These are phyloP conservation scores for Himalopsyche anomala DNA, from an alignment of 2,888 invertebrate species.

Conservation along the genomic window DNA sequence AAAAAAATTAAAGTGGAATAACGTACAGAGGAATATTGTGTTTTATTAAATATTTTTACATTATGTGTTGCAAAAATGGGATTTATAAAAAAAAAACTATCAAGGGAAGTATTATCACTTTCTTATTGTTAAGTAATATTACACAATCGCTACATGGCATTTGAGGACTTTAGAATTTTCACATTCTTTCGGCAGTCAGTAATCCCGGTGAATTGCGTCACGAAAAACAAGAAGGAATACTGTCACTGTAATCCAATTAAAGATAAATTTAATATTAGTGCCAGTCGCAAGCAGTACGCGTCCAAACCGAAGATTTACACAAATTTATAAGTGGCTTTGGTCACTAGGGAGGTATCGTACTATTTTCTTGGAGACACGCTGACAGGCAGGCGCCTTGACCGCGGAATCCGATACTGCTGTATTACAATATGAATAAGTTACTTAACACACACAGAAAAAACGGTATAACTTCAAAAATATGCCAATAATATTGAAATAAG, in stretches of 20 bases:
- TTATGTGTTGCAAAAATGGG: too few relatives aligned
- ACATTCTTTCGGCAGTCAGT: background rate
- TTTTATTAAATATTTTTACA: too few relatives aligned
- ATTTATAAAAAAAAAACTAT: too few relatives aligned
- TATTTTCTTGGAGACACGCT: slow-evolving; percentile 20
- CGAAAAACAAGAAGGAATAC: slow-evolving; percentile 4
- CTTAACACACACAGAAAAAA: background rate
- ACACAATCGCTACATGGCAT: background rate
- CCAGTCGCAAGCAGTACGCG: slow-evolving; percentile 39
- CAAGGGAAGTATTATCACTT: too few relatives aligned
- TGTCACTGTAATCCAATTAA: slow-evolving; percentile 51
- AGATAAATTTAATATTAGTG: slow-evolving; percentile 44
- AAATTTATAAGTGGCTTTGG: slow-evolving; percentile 54
- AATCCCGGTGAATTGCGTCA: slow-evolving; percentile 41
- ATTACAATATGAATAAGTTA: background rate
- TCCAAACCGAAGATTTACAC: slow-evolving; percentile 50
- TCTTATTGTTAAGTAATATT: background rate
- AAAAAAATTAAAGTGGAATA: too few relatives aligned
- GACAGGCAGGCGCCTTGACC: background rate
- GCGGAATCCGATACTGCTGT: background rate
- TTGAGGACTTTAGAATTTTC: slow-evolving; percentile 17
- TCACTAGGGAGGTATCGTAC: background rate
- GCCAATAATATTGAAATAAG: background rate
- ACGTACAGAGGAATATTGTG: too few relatives aligned
- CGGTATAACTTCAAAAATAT: background rate